Base-by-base conservation (phyloP, 2,797 vertebrate species). In the Acanthis flammea region DNA sequence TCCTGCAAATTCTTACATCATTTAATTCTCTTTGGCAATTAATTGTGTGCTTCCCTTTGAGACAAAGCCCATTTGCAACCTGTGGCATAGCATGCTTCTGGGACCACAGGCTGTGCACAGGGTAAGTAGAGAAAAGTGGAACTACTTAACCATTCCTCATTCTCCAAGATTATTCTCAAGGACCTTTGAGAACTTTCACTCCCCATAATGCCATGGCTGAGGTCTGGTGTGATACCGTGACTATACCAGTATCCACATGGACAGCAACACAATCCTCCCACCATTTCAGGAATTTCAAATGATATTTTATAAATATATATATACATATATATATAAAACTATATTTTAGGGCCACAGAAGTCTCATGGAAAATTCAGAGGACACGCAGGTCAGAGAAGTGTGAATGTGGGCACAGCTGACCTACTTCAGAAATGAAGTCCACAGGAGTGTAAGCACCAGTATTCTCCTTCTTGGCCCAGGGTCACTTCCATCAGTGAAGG, bases 381-480 rank as follows among this genome's bases (percentile, higher is more conserved):
- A 53, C 3, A 19, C 0, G 1, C 8, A 57, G 30, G 17, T 47
- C 23, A 65, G 25, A 48, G 6, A 0, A 0, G 31, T n/a, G 23
- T 27, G 44, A 39, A 8, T 8, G 19, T 39, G 10, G 16, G 13
- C 39, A 22, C 7, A 57, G 16, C 0, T 48, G 37, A 48, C 7
- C 15, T 71, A 4, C 10, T 33, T 19, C 27, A 35, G 47, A 82
- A 6, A 3, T 19, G 21, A 60, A 70, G 44, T 24, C 16, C 2
- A 1, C 13, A 54, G 33, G 37, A 57, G 3, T 31, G 44, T 0
- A 3, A 50, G 4, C 3, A 5, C 1, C 0, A 1, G 1, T 27
- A 79, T 42, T 54, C 8, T 44, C 8, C 24, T 71, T 50, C n/a
- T 50, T 70, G 35, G 21, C 21, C 39, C 71, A 10, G 27, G 19